phyloP scores from a whole-genome alignment of 2,113 vertebrate genomes.

The Chinchilla lanigera region DNA sequence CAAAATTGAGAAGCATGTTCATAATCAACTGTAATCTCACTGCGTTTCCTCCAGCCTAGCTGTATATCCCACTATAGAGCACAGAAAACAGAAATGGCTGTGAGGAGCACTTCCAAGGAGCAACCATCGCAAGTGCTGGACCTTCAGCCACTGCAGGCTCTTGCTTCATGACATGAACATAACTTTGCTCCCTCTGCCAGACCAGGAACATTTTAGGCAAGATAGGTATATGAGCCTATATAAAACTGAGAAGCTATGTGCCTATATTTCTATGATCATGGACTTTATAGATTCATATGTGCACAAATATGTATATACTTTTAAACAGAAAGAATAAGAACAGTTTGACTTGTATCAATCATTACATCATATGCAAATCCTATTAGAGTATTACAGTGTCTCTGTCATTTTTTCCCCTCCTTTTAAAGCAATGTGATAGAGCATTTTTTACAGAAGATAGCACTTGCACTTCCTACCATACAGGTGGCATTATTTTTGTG shows the following conservation, averaged over 20 bases:
- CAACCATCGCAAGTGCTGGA: not conserved
- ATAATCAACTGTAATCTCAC: slow-evolving; percentile 57
- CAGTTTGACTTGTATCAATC: not conserved
- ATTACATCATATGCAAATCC: not conserved
- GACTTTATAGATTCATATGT: not conserved
- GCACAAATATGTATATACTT: not conserved
- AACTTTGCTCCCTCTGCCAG: not conserved
- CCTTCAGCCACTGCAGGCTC: not conserved
- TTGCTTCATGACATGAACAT: not conserved
- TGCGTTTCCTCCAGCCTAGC: slow-evolving; percentile 37
- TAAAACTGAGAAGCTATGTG: not conserved
- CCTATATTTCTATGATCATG: not conserved
- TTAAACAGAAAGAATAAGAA: slow-evolving; percentile 26
- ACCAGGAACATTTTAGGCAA: not conserved
- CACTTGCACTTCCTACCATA: not conserved
- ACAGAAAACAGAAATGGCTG: slow-evolving; percentile 55
- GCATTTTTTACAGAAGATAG: not conserved
- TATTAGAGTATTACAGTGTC: not conserved
- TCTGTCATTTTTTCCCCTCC: not conserved
- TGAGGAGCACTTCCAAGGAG: slow-evolving; percentile 40
- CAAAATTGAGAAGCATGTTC: slow-evolving; percentile 36
- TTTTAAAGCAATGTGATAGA: not conserved
- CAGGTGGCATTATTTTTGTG: not conserved
- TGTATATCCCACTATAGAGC: slow-evolving; percentile 46
- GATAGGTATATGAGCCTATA: not conserved